phyloP scores from a whole-genome alignment of 2,888 invertebrate genomes.

The Eupithecia subfuscata region DNA sequence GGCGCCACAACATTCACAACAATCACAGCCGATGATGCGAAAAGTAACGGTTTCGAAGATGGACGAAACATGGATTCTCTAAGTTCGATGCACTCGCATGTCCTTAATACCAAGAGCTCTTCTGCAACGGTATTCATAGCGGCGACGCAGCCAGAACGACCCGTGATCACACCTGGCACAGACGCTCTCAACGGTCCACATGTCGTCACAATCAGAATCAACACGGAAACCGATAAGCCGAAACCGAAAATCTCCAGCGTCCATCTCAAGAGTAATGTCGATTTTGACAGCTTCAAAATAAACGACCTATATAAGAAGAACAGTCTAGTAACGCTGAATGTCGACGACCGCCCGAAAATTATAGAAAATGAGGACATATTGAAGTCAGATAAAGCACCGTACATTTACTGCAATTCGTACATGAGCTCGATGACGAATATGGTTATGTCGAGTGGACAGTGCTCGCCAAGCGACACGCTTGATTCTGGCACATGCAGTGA shows the following conservation, averaged over 20 bases:
- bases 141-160: slow-evolving; percentile 80
- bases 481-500: slow-evolving; percentile 95
- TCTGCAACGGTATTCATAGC: slow-evolving; percentile 83
- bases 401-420: slow-evolving; percentile 86
- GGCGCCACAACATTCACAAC: slow-evolving; percentile 78
- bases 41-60: slow-evolving; percentile 65
- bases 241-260: slow-evolving; percentile 80
- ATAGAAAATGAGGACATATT: slow-evolving; percentile 79
- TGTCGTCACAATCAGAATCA: slow-evolving; percentile 89
- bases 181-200: slow-evolving; percentile 82
- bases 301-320: slow-evolving; percentile 74
- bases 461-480: slow-evolving; percentile 91
- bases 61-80: slow-evolving; percentile 71
- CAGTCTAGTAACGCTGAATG: slow-evolving; percentile 85
- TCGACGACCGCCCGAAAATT: slow-evolving; percentile 78
- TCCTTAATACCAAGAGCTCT: slow-evolving; percentile 82
- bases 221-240: slow-evolving; percentile 83
- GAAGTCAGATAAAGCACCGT: slow-evolving; percentile 78
- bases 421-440: slow-evolving; percentile 79
- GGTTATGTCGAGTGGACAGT: slow-evolving; percentile 91
- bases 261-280: slow-evolving; percentile 78
- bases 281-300: slow-evolving; percentile 72
- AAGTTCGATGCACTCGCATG: slow-evolving; percentile 83
- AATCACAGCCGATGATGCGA: slow-evolving; percentile 67
- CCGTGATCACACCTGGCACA: slow-evolving; percentile 74